Conservation (phyloP, 2,113 vertebrate species). For the Alligator mississippiensis region DNA sequence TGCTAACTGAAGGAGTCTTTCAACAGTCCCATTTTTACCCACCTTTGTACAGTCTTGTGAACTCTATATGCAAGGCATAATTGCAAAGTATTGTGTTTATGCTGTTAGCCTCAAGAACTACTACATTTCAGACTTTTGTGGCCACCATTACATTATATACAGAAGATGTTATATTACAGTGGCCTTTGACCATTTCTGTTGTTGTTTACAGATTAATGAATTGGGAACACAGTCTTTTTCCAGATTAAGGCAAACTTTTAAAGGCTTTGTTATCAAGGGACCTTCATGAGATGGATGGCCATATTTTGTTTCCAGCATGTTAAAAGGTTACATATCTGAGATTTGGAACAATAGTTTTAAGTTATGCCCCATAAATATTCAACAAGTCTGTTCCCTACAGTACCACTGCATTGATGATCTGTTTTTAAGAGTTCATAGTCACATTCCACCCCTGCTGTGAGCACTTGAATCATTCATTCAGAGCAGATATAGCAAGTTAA, state of each 20-base stretch:
- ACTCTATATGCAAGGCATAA: slow-evolving; percentile 36
- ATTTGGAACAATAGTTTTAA: slow-evolving; percentile 30
- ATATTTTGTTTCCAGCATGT: not conserved
- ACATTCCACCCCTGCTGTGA: not conserved
- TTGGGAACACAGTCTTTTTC: not conserved
- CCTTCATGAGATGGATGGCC: not conserved
- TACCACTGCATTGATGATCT: not conserved
- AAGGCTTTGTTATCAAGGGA: not conserved
- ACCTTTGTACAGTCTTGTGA: slow-evolving; percentile 33
- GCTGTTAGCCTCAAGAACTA: slow-evolving; percentile 48
- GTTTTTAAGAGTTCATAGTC: not conserved
- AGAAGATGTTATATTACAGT: not conserved
- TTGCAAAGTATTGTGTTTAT: slow-evolving; percentile 32
- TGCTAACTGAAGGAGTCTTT: not conserved
- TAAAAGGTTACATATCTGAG: not conserved
- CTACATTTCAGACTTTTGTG: slow-evolving; percentile 54
- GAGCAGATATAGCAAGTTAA: not conserved
- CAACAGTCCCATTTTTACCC: not conserved
- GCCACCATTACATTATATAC: slow-evolving; percentile 24
- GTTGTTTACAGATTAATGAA: slow-evolving; percentile 48
- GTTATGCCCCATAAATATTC: slow-evolving; percentile 29
- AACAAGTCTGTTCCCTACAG: slow-evolving; percentile 16
- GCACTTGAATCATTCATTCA: slow-evolving; percentile 22
- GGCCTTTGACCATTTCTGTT: slow-evolving; percentile 40
- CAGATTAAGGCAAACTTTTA: slow-evolving; percentile 13